These are phyloP conservation scores for Harlomillsia oculata DNA, from an alignment of 1,140 invertebrate genomes.

Conservation along the genomic window DNA sequence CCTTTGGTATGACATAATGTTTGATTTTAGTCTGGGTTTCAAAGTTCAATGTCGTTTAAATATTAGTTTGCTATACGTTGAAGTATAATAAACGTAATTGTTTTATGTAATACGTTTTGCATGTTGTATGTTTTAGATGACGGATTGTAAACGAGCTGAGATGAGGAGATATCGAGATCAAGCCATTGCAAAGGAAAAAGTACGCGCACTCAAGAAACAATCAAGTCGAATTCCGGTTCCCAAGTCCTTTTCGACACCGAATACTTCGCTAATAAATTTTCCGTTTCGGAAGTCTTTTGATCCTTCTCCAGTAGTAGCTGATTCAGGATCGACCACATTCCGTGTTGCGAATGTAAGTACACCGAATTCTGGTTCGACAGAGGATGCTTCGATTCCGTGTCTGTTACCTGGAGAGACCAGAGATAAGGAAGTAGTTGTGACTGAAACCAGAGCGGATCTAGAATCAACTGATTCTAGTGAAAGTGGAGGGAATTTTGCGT, in stretches of 20 bases:
- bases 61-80: background rate
- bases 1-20: constrained; percentile 48
- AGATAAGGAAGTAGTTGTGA: too few relatives aligned
- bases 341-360: too few relatives aligned
- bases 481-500: constrained; percentile 1
- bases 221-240: background rate
- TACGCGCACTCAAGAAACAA: background rate
- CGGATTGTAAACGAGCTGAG: constrained; percentile 49
- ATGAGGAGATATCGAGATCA: constrained; percentile 54
- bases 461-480: too few relatives aligned
- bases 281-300: too few relatives aligned
- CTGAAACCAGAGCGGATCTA: too few relatives aligned
- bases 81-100: background rate
- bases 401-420: too few relatives aligned
- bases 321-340: too few relatives aligned
- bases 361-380: too few relatives aligned
- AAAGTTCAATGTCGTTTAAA: background rate
- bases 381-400: too few relatives aligned
- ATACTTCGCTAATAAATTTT: too few relatives aligned
- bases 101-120: background rate
- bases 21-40: background rate
- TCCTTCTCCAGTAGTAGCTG: too few relatives aligned
- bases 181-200: constrained; percentile 45
- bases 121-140: constrained; percentile 43
- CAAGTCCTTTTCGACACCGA: too few relatives aligned